Conservation (phyloP, 2,797 vertebrate genomes). For the Anguilla marmorata region DNA sequence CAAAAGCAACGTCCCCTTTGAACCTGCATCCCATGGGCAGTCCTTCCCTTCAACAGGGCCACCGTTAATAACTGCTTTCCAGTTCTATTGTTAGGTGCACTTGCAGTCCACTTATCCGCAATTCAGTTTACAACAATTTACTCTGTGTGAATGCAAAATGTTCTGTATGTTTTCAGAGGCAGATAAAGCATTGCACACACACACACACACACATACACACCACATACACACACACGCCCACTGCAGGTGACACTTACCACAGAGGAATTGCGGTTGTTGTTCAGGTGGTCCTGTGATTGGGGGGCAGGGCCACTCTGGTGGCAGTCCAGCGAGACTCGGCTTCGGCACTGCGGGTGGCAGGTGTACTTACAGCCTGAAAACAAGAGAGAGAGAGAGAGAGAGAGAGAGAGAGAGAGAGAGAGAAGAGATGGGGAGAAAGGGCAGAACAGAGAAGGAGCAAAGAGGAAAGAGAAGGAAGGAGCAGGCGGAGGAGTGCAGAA, state of each 20-base stretch:
- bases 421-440: background rate
- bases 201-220: background rate
- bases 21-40: background rate
- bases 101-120: background rate
- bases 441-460: background rate
- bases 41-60: background rate
- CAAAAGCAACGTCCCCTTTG: background rate
- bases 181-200: background rate
- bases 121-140: background rate
- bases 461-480: background rate
- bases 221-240: background rate
- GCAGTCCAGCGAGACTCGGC: constrained; percentile 55
- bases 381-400: background rate
- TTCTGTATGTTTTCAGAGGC: background rate
- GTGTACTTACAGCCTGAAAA: constrained; percentile 59
- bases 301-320: constrained; percentile 41
- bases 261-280: constrained; percentile 54
- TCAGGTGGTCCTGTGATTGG: constrained; percentile 53
- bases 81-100: background rate
- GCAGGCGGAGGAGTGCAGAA: background rate
- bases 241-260: constrained; percentile 39
- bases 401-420: background rate
- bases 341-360: constrained; percentile 54
- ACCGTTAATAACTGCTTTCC: background rate
- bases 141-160: background rate